Evolutionary conservation across 1,140 invertebrate species (phyloP), one percentile per base, ranked within the genome.

Genomic region (Episyrphus balteatus): DNA sequence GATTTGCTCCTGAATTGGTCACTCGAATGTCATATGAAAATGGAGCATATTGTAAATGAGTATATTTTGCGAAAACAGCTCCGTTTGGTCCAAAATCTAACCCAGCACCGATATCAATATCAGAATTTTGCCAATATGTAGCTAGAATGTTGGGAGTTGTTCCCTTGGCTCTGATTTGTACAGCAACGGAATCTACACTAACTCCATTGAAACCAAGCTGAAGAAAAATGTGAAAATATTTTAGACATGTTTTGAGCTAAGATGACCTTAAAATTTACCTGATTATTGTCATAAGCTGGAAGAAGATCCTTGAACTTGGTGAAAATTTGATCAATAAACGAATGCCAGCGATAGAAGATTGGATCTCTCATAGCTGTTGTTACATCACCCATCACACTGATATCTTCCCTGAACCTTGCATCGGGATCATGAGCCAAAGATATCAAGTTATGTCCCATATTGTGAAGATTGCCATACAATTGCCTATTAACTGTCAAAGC

Each of bases 331-430:
- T 84, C 80, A 31, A 84, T 70, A 53, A 75, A 78, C 8, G 78
- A 74, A 54, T 84, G 82, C 78, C 78, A 81, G 48, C 81, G 73
- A 61, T 81, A 84, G 64, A 84, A 84, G 48, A 81, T 70, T 0
- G 82, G 82, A 62, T 84, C 82, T 38, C 81, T 69, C 78, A 83
- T 81, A 1, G 80, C 67, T 10, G 78, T 82, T 1, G 78, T 75
- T n/a, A 77, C 72, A 54, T 83, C 81, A 11, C 74, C 79, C 66
- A 83, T 81, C 0, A 82, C 75, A 38, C 77, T 67, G 49, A 77
- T 78, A 2, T 69, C 69, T 69, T 81, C 79, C 51, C 80, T 66
- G 49, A 77, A 75, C 8, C 72, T 66, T 36, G 71, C 60, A 12
- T 75, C 73, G 1, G 81, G 81, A 61, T 84, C 82, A 54, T 84